phyloP scores from a whole-genome alignment of 2,888 invertebrate species.

The Drosophila setosimentum region DNA sequence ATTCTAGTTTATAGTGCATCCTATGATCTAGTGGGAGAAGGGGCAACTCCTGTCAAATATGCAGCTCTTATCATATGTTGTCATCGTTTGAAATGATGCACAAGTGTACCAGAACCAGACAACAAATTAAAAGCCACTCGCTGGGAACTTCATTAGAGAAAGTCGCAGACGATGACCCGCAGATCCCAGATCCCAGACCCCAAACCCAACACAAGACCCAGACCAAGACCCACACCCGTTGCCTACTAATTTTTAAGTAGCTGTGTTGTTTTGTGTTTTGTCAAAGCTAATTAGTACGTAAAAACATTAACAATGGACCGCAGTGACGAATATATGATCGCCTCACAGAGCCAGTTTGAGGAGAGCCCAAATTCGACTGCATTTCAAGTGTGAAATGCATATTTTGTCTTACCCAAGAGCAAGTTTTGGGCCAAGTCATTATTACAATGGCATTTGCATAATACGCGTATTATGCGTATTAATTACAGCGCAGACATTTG shows the following conservation, averaged over 20 bases:
- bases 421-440: constrained; percentile 66
- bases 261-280: constrained; percentile 73
- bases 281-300: constrained; percentile 83
- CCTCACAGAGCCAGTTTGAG: constrained; percentile 22
- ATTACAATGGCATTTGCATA: constrained; percentile 76
- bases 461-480: constrained; percentile 80
- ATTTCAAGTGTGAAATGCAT: constrained; percentile 74
- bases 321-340: constrained; percentile 74
- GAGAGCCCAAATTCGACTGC: constrained; percentile 31
- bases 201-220: constrained; percentile 1
- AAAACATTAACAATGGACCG: constrained; percentile 70
- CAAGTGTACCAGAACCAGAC: constrained; percentile 53
- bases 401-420: constrained; percentile 44
- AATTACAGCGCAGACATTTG: constrained; percentile 80
- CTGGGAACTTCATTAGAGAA: constrained; percentile 80
- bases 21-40: constrained; percentile 56
- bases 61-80: constrained; percentile 67
- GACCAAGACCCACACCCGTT: constrained; percentile 25
- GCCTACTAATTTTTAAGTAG: constrained; percentile 77
- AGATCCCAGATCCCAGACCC: constrained; percentile 34
- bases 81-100: constrained; percentile 67
- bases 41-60: constrained; percentile 52
- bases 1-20: constrained; percentile 61
- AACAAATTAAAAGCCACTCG: constrained; percentile 68
- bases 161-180: constrained; percentile 67